Conservation (phyloP, 92 coral and sea anemone genomes). For the Umimayanthus kanabou region DNA sequence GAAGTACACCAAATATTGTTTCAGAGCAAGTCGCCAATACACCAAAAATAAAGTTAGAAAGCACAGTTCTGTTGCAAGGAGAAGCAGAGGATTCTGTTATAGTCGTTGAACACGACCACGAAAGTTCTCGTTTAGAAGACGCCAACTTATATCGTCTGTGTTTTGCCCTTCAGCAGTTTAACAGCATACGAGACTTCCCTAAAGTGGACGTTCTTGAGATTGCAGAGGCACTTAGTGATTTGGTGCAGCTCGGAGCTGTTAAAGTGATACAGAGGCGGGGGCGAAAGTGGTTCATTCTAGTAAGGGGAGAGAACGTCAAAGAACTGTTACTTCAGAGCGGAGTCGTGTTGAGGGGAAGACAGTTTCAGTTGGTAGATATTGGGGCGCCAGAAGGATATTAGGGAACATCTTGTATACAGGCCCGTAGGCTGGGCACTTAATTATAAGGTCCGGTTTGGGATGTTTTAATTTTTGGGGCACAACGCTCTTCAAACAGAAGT, state of each 20-base stretch:
- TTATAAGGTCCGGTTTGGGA: no score
- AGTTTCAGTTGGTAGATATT: conserved; percentile 49
- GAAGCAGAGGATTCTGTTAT: conserved; percentile 60
- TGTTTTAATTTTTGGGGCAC: no score
- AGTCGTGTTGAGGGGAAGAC: conserved; percentile 69
- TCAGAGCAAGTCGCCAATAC: conserved; percentile 12
- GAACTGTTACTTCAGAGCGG: conserved; percentile 67
- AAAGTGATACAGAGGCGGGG: conserved; percentile 72
- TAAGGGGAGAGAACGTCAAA: conserved; percentile 58
- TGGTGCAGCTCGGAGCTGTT: conserved; percentile 68
- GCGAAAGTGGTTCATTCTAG: conserved; percentile 66
- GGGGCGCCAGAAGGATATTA: neutral
- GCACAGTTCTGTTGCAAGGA: conserved; percentile 15
- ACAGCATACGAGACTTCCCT: conserved; percentile 60
- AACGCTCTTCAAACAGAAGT: no score
- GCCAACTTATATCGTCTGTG: conserved; percentile 60
- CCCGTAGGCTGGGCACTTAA: no score
- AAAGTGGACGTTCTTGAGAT: conserved; percentile 70
- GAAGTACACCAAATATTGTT: neutral
- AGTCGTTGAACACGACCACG: conserved; percentile 65
- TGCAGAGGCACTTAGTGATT: conserved; percentile 70
- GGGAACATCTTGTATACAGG: no score
- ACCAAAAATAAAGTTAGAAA: neutral
- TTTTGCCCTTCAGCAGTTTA: conserved; percentile 55
- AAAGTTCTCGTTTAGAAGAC: conserved; percentile 30